phyloP scores from a whole-genome alignment of 2,888 invertebrate genomes.

The Andrena haemorrhoa region DNA sequence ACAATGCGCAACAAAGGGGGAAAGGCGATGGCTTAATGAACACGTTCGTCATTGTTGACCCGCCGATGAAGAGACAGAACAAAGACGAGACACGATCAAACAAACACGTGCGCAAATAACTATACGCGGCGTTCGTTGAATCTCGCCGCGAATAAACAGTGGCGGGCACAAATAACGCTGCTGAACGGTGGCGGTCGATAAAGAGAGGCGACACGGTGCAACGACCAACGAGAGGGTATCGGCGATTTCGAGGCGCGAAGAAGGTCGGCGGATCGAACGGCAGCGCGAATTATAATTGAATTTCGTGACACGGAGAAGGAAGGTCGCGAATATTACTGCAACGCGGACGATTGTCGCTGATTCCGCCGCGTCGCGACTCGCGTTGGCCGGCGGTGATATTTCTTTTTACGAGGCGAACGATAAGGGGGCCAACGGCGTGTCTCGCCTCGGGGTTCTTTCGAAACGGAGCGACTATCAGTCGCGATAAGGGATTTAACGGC shows the following conservation, averaged over 20 bases:
- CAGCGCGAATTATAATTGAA: conserved; percentile 8
- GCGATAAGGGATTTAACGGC: conserved; percentile 52
- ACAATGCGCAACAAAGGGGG: background rate
- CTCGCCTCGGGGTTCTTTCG: conserved; percentile 51
- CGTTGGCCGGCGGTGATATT: conserved; percentile 32
- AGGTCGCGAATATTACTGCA: conserved; percentile 12
- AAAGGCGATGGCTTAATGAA: conserved; percentile 28
- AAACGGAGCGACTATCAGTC: conserved; percentile 60
- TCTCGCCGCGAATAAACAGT: conserved; percentile 41
- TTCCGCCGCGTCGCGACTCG: background rate
- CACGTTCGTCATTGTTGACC: conserved; percentile 26
- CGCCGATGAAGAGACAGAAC: conserved; percentile 23
- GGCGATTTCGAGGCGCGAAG: conserved; percentile 26
- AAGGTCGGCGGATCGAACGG: background rate
- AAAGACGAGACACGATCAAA: conserved; percentile 42
- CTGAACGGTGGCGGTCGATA: conserved; percentile 22
- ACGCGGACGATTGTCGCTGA: background rate
- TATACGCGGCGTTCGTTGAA: conserved; percentile 40
- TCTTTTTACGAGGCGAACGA: conserved; percentile 60
- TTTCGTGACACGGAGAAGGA: conserved; percentile 15
- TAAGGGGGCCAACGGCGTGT: conserved; percentile 38
- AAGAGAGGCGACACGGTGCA: conserved; percentile 14
- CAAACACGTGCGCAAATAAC: conserved; percentile 48
- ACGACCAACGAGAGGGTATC: conserved; percentile 3
- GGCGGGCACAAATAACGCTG: conserved; percentile 47